Percentiles rank a stretch among this genome's conserved stretches.
Conservation (phyloP, 2,113 vertebrate genomes). For the Microcebus lehilahytsara region DNA sequence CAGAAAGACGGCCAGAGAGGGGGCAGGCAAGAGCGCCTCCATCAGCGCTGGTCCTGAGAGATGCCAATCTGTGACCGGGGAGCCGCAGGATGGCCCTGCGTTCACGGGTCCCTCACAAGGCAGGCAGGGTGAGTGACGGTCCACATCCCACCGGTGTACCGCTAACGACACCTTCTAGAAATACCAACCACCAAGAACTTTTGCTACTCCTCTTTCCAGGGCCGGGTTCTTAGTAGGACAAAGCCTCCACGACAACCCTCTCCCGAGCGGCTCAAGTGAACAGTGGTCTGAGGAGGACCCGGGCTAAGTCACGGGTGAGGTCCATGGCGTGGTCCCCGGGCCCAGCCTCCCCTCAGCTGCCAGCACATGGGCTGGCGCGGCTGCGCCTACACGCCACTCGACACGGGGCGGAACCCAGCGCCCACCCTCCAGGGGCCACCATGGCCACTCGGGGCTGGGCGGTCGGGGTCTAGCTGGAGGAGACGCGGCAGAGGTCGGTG, state of each 20-base stretch:
- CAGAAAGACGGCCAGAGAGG: background rate
- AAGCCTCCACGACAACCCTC: no score
- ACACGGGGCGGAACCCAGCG: background rate
- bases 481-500: background rate
- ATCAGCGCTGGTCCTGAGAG: no score
- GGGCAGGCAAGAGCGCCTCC: no score
- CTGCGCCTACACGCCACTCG: background rate
- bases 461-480: background rate
- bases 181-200: fast-evolving
- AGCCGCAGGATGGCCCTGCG: no score
- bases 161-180: background rate
- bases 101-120: background rate
- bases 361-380: background rate
- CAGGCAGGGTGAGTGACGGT: no score
- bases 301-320: no score
- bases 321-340: background rate
- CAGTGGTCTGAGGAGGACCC: background rate
- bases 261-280: background rate
- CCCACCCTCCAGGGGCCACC: background rate
- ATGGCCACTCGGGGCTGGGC: background rate
- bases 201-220: background rate
- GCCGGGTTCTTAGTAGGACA: background rate
- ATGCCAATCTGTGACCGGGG: background rate
- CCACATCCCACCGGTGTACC: no score
- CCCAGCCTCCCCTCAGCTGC: background rate